Percentiles rank a stretch among this genome's conserved stretches.
phyloP scores from a whole-genome alignment of 2,888 invertebrate genomes.

The Polymixis flavicincta region DNA sequence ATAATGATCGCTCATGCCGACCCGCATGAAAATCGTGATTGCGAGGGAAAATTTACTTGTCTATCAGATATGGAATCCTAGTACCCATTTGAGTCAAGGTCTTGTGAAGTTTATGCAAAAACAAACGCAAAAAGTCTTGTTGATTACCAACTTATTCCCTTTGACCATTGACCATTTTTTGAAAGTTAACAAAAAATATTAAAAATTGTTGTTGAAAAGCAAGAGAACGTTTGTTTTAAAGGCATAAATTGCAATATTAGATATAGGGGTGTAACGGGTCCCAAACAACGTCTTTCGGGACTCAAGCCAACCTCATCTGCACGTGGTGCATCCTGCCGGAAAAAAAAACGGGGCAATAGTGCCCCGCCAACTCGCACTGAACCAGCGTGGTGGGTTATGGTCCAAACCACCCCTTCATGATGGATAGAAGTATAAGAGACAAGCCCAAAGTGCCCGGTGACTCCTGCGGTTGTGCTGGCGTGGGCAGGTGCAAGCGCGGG shows the following conservation, averaged over 20 bases:
- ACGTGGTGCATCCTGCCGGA: neutral
- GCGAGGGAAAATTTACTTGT: conserved; percentile 78
- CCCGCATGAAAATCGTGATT: conserved; percentile 85
- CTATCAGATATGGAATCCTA: conserved; percentile 76
- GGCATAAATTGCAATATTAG: neutral
- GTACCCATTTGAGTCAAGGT: conserved; percentile 61
- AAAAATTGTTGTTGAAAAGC: neutral
- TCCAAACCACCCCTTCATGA: too few relatives aligned
- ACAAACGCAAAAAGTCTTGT: neutral
- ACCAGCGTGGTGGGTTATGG: neutral
- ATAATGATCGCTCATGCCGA: conserved; percentile 76
- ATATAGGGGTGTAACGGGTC: neutral
- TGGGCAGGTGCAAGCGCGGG: neutral
- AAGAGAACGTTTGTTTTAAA: neutral
- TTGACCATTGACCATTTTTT: too few relatives aligned
- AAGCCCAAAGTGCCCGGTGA: neutral
- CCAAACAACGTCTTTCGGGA: neutral
- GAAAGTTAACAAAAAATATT: too few relatives aligned
- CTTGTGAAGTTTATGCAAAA: conserved; percentile 4
- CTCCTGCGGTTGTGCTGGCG: neutral
- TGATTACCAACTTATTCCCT: rapidly evolving
- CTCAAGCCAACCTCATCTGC: neutral
- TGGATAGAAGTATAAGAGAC: neutral
- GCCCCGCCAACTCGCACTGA: neutral
- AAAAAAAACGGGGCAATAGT: neutral